These are phyloP conservation scores for Leptocoma aspasia DNA, from an alignment of 2,113 vertebrate genomes.

Conservation along the genomic window DNA sequence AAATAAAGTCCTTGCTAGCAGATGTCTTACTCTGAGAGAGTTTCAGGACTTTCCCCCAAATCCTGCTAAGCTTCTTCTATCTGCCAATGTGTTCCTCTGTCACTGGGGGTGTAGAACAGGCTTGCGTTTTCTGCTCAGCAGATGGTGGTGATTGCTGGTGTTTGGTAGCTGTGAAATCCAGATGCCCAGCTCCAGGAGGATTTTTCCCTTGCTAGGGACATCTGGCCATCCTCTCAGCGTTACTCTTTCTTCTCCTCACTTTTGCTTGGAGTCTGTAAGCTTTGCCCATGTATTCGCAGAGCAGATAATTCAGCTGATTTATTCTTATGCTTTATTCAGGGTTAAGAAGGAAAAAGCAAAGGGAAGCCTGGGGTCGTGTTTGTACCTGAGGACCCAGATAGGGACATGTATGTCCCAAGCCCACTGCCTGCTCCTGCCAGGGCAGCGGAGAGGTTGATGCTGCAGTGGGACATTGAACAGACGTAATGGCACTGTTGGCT, in stretches of 20 bases:
- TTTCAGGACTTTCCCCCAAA: slow-evolving; percentile 11
- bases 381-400: neutral
- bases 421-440: neutral
- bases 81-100: slow-evolving; percentile 16
- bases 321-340: neutral
- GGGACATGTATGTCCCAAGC: neutral
- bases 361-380: neutral
- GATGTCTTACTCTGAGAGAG: neutral
- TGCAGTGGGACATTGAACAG: neutral
- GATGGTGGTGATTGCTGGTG: slow-evolving; percentile 58
- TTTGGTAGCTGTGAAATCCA: slow-evolving; percentile 58
- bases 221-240: slow-evolving; percentile 13
- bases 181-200: slow-evolving; percentile 49
- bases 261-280: neutral
- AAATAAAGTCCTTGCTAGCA: neutral
- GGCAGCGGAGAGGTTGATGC: neutral
- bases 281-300: neutral
- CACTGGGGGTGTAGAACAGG: slow-evolving; percentile 2
- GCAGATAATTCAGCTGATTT: neutral
- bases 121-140: slow-evolving; percentile 48
- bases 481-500: neutral
- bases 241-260: neutral
- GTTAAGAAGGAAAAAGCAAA: neutral
- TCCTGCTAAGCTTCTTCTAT: neutral
- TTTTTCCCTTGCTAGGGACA: slow-evolving; percentile 46